A percentile compares a stretch with the other conserved stretches of the same genome.
phyloP scores from a whole-genome alignment of 2,888 invertebrate species.

The Stenodera caucasica region DNA sequence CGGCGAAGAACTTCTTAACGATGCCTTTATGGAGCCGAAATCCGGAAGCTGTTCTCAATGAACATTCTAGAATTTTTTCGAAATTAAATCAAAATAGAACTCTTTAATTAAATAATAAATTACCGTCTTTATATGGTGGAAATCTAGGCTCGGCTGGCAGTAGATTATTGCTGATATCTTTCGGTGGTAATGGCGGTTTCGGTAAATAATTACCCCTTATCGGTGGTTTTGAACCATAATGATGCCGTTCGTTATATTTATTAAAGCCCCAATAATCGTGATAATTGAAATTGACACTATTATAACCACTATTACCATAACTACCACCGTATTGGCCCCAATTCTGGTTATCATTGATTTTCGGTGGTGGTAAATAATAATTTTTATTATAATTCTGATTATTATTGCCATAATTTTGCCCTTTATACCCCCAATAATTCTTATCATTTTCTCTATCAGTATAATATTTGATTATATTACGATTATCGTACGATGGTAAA shows the following conservation, averaged over 20 bases:
- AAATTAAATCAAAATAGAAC: slow-evolving; percentile 1
- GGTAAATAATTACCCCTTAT: slow-evolving; percentile 18
- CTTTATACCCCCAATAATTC: slow-evolving; percentile 44
- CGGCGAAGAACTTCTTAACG: slow-evolving; percentile 66
- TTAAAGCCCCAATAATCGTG: slow-evolving; percentile 46
- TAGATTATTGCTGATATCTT: slow-evolving; percentile 24
- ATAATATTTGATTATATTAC: slow-evolving; percentile 27
- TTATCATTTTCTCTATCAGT: slow-evolving; percentile 39
- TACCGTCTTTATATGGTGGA: slow-evolving; percentile 49
- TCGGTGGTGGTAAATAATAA: slow-evolving; percentile 43
- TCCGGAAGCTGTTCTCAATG: slow-evolving; percentile 72
- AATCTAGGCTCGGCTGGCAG: slow-evolving; percentile 43
- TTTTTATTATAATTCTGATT: slow-evolving; percentile 29
- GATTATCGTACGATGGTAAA: slow-evolving; percentile 31
- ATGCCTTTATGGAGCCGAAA: slow-evolving; percentile 72
- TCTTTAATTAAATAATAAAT: slow-evolving; percentile 11
- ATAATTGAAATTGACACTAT: slow-evolving; percentile 27
- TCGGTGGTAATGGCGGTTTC: slow-evolving; percentile 14
- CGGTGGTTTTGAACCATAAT: slow-evolving; percentile 16
- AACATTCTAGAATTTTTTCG: slow-evolving; percentile 64
- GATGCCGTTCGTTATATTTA: slow-evolving; percentile 30
- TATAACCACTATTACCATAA: slow-evolving; percentile 44
- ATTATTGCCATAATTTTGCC: slow-evolving; percentile 58
- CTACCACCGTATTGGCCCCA: slow-evolving; percentile 53
- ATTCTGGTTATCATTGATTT: slow-evolving; percentile 46